A percentile compares a stretch with the other conserved stretches of the same genome.
Conservation (phyloP, 2,113 vertebrate species). For the Cottus gobio region DNA sequence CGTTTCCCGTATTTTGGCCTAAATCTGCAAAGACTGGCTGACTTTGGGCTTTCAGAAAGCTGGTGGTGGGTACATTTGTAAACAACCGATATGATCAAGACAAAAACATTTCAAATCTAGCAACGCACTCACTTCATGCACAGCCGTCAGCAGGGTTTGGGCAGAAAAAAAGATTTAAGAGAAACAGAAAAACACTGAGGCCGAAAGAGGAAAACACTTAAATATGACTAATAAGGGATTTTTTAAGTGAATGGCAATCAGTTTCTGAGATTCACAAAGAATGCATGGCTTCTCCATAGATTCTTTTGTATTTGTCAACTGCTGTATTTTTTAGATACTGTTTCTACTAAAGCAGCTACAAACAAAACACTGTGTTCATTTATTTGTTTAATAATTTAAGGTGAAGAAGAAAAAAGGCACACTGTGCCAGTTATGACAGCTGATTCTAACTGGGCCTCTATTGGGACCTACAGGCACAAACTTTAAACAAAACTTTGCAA, state of each 20-base stretch:
- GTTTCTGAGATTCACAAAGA: no score
- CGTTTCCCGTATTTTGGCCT: neutral
- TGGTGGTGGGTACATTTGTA: neutral
- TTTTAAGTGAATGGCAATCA: neutral
- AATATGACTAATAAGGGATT: neutral
- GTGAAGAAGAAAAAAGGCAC: neutral
- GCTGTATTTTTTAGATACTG: neutral
- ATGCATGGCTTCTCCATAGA: no score
- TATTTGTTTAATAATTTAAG: neutral
- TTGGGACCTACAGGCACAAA: no score
- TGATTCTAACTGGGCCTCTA: neutral
- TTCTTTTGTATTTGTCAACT: neutral
- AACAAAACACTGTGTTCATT: no score
- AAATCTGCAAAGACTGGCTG: neutral
- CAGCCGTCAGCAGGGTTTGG: neutral
- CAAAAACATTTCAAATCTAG: neutral
- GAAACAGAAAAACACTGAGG: neutral
- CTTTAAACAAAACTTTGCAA: no score
- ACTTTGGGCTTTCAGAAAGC: conserved; percentile 11
- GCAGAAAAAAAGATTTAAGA: neutral
- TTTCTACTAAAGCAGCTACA: neutral
- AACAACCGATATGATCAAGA: conserved; percentile 27
- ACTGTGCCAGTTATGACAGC: neutral
- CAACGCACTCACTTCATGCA: neutral
- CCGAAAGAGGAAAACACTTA: neutral